Base-by-base conservation (phyloP, 2,797 vertebrate species). In the Lemur catta region DNA sequence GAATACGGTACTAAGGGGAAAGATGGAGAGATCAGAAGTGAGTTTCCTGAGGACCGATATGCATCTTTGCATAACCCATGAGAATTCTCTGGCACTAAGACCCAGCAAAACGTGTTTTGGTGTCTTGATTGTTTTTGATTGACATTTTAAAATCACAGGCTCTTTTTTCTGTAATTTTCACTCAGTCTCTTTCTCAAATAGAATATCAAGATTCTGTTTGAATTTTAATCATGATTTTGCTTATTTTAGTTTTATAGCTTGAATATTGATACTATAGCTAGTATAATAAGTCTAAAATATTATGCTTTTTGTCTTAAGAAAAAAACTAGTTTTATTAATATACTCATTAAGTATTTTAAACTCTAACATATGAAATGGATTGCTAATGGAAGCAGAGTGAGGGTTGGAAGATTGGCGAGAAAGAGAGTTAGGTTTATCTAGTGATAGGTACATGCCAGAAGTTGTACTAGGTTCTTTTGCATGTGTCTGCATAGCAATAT, bases 191-290 rank as follows among this genome's bases (percentile, higher is more conserved):
- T 96, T 93, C 69, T 30, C 61, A 86, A 94, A 67, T 71, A 92
- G 67, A 94, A 50, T 48, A 80, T 85, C 72, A 75, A 93, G 35
- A 41, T 33, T 91, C 41, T 61, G 18, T 94, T 90, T 94, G 87
- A 95, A 84, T 96, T 92, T 88, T 96, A 80, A 90, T 95, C 35
- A 84, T 59, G 41, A 79, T 71, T 89, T 96, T 92, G 55, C 26
- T 78, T 78, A 74, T 75, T 94, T 95, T 88, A 63, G 61, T 72
- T 93, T 95, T 72, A 74, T 35, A 92, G 63, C 41, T 74, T 57
- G 55, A 75, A 46, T 84, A 84, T 79, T 85, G n/a, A 41, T 59
- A 84, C 59, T 92, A 17, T 74, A 78, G 75, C 35, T 81, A 50
- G 43, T 76, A 48, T 72, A 93, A 88, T 75, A 71, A 52, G 20